Percentiles rank a stretch among this genome's conserved stretches.
phyloP scores from a whole-genome alignment of 2,888 invertebrate species.

The Phania funesta region DNA sequence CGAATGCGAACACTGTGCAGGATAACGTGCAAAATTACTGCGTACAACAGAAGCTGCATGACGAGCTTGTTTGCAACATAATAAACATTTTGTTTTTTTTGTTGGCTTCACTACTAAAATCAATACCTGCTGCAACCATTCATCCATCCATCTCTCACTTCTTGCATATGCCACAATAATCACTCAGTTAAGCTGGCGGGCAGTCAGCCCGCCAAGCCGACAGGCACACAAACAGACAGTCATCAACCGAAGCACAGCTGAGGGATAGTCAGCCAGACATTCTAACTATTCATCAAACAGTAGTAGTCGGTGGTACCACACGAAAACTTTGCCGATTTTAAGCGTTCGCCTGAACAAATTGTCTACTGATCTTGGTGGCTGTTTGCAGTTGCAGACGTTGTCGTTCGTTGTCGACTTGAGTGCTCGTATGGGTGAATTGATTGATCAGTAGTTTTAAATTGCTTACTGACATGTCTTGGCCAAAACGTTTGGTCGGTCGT shows the following conservation, averaged over 20 bases:
- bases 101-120: slow-evolving; percentile 3
- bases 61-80: slow-evolving; percentile 69
- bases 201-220: neutral
- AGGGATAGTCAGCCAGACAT: slow-evolving; percentile 22
- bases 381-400: neutral
- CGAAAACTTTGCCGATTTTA: slow-evolving; percentile 17
- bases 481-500: neutral
- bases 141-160: slow-evolving; percentile 14
- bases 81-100: slow-evolving; percentile 34
- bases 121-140: slow-evolving; percentile 17
- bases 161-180: slow-evolving; percentile 39
- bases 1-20: slow-evolving; percentile 53
- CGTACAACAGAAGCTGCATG: slow-evolving; percentile 80
- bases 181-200: slow-evolving; percentile 30
- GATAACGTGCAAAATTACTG: slow-evolving; percentile 79
- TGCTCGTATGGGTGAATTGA: slow-evolving; percentile 27
- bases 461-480: slow-evolving; percentile 14
- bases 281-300: slow-evolving; percentile 72
- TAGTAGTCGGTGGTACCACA: slow-evolving; percentile 66
- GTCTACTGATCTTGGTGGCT: slow-evolving; percentile 43
- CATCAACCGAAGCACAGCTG: neutral
- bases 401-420: slow-evolving; percentile 3
- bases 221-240: neutral
- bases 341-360: slow-evolving; percentile 60
- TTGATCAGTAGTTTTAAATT: slow-evolving; percentile 44